A percentile compares a stretch with the other conserved stretches of the same genome.
These are phyloP conservation scores for Characodon lateralis DNA, from an alignment of 2,797 vertebrate genomes.

Conservation along the genomic window DNA sequence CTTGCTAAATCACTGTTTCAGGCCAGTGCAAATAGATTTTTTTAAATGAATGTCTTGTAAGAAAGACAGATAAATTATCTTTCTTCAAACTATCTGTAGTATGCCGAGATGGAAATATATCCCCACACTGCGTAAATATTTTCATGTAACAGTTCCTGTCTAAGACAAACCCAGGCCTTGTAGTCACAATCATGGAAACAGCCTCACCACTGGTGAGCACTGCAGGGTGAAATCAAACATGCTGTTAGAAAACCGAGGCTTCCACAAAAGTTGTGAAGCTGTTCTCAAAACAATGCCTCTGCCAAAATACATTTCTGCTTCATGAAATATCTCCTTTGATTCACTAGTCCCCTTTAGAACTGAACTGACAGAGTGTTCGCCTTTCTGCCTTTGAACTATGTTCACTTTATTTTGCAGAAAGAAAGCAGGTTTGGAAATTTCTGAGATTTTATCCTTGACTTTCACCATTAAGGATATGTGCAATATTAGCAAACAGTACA, in stretches of 20 bases:
- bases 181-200: conserved; percentile 22
- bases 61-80: conserved; percentile 48
- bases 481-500: conserved; percentile 5
- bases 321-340: conserved; percentile 27
- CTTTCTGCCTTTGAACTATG: conserved; percentile 13
- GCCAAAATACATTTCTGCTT: conserved; percentile 36
- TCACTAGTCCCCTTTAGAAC: conserved; percentile 11
- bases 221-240: conserved; percentile 42
- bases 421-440: conserved; percentile 17
- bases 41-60: conserved; percentile 41
- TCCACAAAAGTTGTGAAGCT: conserved; percentile 14
- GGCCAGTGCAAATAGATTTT: conserved; percentile 25
- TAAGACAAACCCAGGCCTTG: conserved; percentile 30
- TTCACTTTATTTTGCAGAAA: conserved; percentile 5
- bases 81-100: conserved; percentile 22
- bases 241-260: conserved; percentile 30
- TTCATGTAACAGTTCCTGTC: conserved; percentile 19
- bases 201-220: conserved; percentile 36
- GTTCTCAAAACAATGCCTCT: conserved; percentile 34
- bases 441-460: conserved; percentile 7
- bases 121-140: conserved; percentile 26
- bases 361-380: conserved; percentile 12
- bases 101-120: conserved; percentile 13
- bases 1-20: conserved; percentile 12
- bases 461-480: background rate